Percentiles rank a stretch among this genome's conserved stretches.
phyloP scores from a whole-genome alignment of 2,888 invertebrate genomes.

The Eudasyphora cyanicolor region DNA sequence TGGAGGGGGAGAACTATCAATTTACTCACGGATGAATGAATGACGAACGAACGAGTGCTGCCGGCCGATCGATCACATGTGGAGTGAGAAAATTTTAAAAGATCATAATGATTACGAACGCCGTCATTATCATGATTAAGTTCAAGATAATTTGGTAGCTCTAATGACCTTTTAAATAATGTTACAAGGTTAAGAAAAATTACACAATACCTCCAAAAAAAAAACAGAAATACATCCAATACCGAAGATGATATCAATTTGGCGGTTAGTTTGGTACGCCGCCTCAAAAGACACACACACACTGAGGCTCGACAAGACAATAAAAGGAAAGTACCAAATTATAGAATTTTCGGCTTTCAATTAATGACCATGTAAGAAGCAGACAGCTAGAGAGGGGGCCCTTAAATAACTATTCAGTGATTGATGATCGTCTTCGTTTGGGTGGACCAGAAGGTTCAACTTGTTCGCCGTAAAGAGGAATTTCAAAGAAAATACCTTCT shows the following conservation, averaged over 20 bases:
- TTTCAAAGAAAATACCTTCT: neutral
- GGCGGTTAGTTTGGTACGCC: neutral
- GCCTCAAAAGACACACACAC: no score
- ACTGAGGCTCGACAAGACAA: neutral
- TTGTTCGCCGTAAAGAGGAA: no score
- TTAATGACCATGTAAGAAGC: neutral
- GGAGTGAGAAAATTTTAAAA: neutral
- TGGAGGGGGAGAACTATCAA: neutral
- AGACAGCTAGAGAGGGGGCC: neutral
- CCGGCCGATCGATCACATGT: neutral
- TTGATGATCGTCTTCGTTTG: neutral
- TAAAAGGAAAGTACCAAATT: neutral
- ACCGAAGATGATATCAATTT: conserved; percentile 9
- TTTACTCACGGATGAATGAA: neutral
- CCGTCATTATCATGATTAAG: neutral
- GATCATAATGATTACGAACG: neutral
- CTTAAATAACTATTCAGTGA: neutral
- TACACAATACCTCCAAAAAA: conserved; percentile 9
- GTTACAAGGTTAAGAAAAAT: conserved; percentile 52
- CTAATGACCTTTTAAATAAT: conserved; percentile 28
- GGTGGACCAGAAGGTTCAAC: no score
- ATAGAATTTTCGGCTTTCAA: no score
- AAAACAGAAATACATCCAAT: neutral
- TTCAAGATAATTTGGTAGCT: neutral
- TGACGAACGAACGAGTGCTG: neutral